Evolutionary conservation across 2,113 vertebrate species (phyloP).

Genomic region (Clarias gariepinus): DNA sequence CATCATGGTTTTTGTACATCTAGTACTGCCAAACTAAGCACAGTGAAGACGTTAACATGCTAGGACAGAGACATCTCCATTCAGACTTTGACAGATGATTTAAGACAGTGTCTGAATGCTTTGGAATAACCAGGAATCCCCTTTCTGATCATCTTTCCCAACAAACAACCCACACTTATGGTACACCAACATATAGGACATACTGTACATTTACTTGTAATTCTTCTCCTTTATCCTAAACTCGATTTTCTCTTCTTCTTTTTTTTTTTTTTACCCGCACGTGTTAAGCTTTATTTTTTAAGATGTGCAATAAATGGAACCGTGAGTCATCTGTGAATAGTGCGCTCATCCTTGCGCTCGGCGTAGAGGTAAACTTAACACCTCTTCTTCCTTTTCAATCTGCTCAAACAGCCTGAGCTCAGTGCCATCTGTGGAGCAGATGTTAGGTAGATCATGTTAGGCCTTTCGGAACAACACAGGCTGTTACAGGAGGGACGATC

Average conservation of each 20-base stretch:
- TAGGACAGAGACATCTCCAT: not conserved
- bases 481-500: not conserved
- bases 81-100: not conserved
- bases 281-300: not conserved
- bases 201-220: not conserved
- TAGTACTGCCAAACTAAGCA: not conserved
- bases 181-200: too few species aligned
- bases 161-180: not conserved
- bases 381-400: not conserved
- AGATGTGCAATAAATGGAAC: constrained; percentile 4
- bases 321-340: constrained; percentile 31
- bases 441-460: constrained; percentile 25
- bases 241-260: not conserved
- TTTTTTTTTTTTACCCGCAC: not conserved
- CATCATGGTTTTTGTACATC: not conserved
- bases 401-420: constrained; percentile 7
- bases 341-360: not conserved
- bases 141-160: not conserved
- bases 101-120: not conserved
- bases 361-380: constrained; percentile 13
- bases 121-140: not conserved
- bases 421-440: constrained; percentile 43
- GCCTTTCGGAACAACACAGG: constrained; percentile 9
- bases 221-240: not conserved
- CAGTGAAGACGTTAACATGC: not conserved